Base-by-base conservation (phyloP, 2,797 vertebrate species). In the Onychomys arenicola region DNA sequence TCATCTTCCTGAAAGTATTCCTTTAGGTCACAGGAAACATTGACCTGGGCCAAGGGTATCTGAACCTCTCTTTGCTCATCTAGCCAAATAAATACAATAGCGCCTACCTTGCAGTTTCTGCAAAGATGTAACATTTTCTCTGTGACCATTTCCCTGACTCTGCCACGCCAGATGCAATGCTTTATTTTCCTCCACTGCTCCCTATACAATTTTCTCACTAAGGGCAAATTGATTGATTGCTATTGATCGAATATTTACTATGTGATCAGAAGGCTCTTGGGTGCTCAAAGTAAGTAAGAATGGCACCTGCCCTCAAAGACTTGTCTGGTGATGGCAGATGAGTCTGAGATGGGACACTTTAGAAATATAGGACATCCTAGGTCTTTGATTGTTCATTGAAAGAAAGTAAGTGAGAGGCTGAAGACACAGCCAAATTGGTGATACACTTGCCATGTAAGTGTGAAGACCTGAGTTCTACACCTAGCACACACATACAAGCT, bases 311-410 rank as follows among this genome's bases (percentile, higher is more conserved):
- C 75, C 46, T 96, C 77, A 59, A 32, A 13, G 19, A 63, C 6
- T 46, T 96, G 43, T 46, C 3, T 89, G 32, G 37, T 11, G 11
- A 14, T 5, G 19, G 40, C 32, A 71, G 37, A n/a, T 57, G 63
- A 95, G 34, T 52, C 34, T 67, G 40, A 49, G 59, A 27, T 16
- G 46, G 13, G 16, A 14, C 6, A 14, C 19, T 82, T 82, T 61
- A 43, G 25, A 88, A 93, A 90, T 49, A 88, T 43, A 96, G 84
- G 21, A 1, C 32, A 78, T 81, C n/a, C 37, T 78, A 61, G 32
- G 82, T 16, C 46, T 29, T 94, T 46, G 57, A 46, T 94, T 94
- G 55, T 73, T 73, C 89, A 52, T 59, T 89, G 12, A 96, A 91
- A 40, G 23, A 71, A 65, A 78, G 13, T 43, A 49, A 89, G 69